A percentile compares a stretch with the other conserved stretches of the same genome.
Conservation (phyloP, 2,113 vertebrate species). For the Eonycteris spelaea region DNA sequence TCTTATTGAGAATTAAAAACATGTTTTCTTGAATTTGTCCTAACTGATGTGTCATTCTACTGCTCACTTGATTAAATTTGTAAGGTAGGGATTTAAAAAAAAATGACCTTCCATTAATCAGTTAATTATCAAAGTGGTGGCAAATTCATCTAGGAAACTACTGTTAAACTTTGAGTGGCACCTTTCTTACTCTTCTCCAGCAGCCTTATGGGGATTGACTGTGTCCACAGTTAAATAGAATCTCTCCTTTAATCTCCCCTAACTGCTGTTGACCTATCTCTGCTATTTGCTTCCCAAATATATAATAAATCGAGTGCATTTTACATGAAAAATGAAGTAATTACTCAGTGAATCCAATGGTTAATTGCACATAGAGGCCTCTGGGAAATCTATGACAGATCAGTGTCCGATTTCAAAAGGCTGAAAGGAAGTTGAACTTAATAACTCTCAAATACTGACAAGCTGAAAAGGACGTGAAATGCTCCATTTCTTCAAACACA, state of each 20-base stretch:
- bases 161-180: conserved; percentile 85
- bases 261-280: conserved; percentile 84
- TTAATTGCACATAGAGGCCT: conserved; percentile 89
- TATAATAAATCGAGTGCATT: conserved; percentile 88
- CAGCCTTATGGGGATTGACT: conserved; percentile 63
- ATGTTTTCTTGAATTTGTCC: conserved; percentile 28
- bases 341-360: conserved; percentile 89
- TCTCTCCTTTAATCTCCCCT: conserved; percentile 81
- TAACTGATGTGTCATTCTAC: conserved; percentile 83
- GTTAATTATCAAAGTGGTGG: conserved; percentile 69
- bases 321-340: conserved; percentile 93
- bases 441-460: conserved; percentile 78
- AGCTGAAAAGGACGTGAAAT: conserved; percentile 73
- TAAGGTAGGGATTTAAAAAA: conserved; percentile 62
- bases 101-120: conserved; percentile 56
- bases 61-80: conserved; percentile 48
- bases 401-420: conserved; percentile 84
- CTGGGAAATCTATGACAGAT: conserved; percentile 88
- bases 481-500: conserved; percentile 72
- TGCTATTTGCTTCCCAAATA: conserved; percentile 82
- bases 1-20: conserved; percentile 42
- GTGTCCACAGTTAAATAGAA: conserved; percentile 62
- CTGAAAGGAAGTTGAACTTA: conserved; percentile 83
- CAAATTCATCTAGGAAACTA: conserved; percentile 71
- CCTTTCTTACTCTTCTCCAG: conserved; percentile 67